Evolutionary conservation across 2,113 vertebrate species (phyloP), one percentile per base, ranked within the genome.

Genomic region (Otus sunia): DNA sequence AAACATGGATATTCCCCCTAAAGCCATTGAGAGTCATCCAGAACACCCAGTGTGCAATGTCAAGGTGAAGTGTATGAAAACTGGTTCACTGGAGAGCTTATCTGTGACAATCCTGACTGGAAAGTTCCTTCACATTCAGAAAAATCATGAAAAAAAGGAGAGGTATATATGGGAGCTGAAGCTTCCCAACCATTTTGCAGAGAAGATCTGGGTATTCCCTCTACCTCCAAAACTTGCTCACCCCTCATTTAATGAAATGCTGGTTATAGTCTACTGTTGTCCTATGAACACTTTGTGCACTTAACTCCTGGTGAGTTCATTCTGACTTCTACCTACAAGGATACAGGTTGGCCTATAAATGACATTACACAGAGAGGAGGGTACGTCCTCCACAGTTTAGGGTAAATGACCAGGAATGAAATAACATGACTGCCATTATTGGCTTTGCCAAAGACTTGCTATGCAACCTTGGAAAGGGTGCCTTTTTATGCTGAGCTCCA

Each of bases 151-250:
- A 18, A 52, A 58, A 64, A n/a, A 34, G 9, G 14, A 50, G 15
- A 21, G 1, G 13, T 2, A 43, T 30, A 22, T 4, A 45, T 0
- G 3, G 12, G 34, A 45, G 19, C 21, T 90, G 25, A 86, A 47
- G 36, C 15, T 53, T 81, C 21, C 34, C 53, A 47, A 22, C 4
- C 10, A 41, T 10, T 73, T 45, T 45, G 39, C 45, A 66, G 45
- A 66, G 16, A 45, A 34, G 19, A 75, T 10, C 15, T 47, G 30
- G 12, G 2, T 64, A 26, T 17, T 89, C 36, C 19, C 15, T 68
- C 6, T 4, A n/a, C 25, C 9, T 79, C 56, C 37, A 34, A 39
- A 55, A 49, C 20, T 29, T 56, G 10, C 14, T 50, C 69, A 34
- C 3, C 22, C 4, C 10, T 71, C 39, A 4, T n/a, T n/a, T 76